A percentile compares a stretch with the other conserved stretches of the same genome.
These are phyloP conservation scores for Drosophila ochracea DNA, from an alignment of 2,888 invertebrate genomes.

Conservation along the genomic window DNA sequence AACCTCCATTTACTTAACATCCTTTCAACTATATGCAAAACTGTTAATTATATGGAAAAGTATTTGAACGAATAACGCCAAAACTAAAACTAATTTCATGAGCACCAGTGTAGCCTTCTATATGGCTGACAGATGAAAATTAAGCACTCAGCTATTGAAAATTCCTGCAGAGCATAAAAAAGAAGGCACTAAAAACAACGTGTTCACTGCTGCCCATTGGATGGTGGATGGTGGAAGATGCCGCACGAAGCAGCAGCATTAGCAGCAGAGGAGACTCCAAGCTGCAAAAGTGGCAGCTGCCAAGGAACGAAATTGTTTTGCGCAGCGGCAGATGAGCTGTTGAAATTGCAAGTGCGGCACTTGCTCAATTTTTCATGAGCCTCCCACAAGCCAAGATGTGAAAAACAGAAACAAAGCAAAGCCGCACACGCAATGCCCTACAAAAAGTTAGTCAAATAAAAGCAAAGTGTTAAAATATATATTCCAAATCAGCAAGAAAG, in stretches of 20 bases:
- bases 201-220: constrained; percentile 22
- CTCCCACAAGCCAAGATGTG: constrained; percentile 64
- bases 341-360: constrained; percentile 79
- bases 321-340: constrained; percentile 77
- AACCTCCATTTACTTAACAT: background rate
- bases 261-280: constrained; percentile 1
- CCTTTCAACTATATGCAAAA: background rate
- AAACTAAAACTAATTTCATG: constrained; percentile 5
- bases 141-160: constrained; percentile 47
- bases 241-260: background rate
- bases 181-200: constrained; percentile 23
- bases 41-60: background rate
- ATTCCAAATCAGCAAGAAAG: background rate
- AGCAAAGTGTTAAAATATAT: background rate
- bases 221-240: constrained; percentile 37
- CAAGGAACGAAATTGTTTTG: constrained; percentile 64
- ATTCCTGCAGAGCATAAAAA: constrained; percentile 24
- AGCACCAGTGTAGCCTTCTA: background rate
- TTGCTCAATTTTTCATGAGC: constrained; percentile 78
- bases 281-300: constrained; percentile 47
- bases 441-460: background rate
- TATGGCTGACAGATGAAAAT: constrained; percentile 41
- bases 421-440: constrained; percentile 35
- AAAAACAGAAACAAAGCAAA: background rate
- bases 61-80: background rate